Base-by-base conservation (phyloP, 2,888 invertebrate genomes). In the Lochmaea capreae region DNA sequence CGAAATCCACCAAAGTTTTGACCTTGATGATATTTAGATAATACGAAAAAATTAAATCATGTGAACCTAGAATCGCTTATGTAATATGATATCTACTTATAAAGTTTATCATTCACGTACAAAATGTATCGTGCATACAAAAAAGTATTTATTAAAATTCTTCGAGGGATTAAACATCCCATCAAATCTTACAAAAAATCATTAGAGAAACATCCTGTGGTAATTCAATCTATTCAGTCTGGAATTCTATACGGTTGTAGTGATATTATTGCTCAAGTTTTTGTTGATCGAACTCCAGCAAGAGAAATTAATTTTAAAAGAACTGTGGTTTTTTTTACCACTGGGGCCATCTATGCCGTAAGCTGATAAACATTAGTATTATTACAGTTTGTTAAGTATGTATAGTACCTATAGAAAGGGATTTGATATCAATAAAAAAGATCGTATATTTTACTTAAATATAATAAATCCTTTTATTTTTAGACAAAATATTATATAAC, bases 171-270 rank as follows among this genome's bases (percentile, higher is more conserved):
- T 49, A 26, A 11, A 14, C 52, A 65, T 26, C 65, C 65, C 12
- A 52, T 57, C 12, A 65, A 49, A 18, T 52, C 49, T 14, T 74
- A 74, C 57, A 67, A 70, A 61, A 62, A 59, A 14, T 26, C 58
- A 5, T 54, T 68, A 22, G 46, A 57, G n/a, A 58, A 65, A 16
- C 65, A 67, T 33, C 70, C 69, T 11, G 59, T 90, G 76, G 82
- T 90, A 75, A 88, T 90, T 63, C 92, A 93, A 85, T 89, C 91
- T 6, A 81, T 91, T 11, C 93, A 94, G 87, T 87, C 90, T 83
- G 94, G 94, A 42, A 81, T 90, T 26, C 85, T 96, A 66, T 94
- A 95, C 94, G 93, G 91, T 18, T 85, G 91, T 1, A 95, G 95
- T 16, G 96, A 96, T 89, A 84, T 92, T 14, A 89, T 95, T 77